phyloP scores from a whole-genome alignment of 1,140 invertebrate species.

The Calliphora vicina region DNA sequence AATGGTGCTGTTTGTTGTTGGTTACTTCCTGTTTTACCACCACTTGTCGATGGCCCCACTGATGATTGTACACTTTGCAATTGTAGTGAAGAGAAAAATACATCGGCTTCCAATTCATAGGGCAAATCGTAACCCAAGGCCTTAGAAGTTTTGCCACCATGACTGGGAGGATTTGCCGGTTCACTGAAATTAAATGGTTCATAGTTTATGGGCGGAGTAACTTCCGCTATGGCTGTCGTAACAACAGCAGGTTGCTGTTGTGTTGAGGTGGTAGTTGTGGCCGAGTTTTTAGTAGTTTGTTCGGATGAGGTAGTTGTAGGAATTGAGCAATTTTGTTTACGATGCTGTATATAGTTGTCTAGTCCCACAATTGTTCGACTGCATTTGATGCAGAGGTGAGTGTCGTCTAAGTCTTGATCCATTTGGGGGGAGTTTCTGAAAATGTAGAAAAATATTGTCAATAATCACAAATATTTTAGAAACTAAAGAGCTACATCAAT shows the following conservation, averaged over 20 bases:
- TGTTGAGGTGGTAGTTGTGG: slow-evolving; percentile 49
- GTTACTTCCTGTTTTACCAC: slow-evolving; percentile 61
- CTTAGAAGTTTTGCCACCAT: slow-evolving; percentile 56
- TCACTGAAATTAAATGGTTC: slow-evolving; percentile 60
- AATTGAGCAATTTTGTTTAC: slow-evolving; percentile 70
- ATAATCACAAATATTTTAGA: no score
- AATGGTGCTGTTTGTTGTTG: slow-evolving; percentile 52
- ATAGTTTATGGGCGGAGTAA: slow-evolving; percentile 38
- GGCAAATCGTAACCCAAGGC: slow-evolving; percentile 55
- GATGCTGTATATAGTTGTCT: slow-evolving; percentile 82
- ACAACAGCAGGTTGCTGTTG: slow-evolving; percentile 13
- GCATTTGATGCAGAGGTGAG: slow-evolving; percentile 86
- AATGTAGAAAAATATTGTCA: background rate
- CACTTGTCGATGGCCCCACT: slow-evolving; percentile 53
- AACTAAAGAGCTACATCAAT: no score
- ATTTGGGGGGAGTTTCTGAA: slow-evolving; percentile 36
- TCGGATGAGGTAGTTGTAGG: background rate
- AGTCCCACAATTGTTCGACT: slow-evolving; percentile 80
- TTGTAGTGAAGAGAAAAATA: slow-evolving; percentile 86
- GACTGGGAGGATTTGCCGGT: slow-evolving; percentile 57
- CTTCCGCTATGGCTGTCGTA: slow-evolving; percentile 6
- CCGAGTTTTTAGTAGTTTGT: background rate
- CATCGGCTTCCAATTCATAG: slow-evolving; percentile 75
- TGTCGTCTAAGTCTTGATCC: slow-evolving; percentile 76
- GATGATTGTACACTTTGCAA: slow-evolving; percentile 76